Conservation (phyloP, 2,113 vertebrate genomes). For the Protobothrops flavoviridis region DNA sequence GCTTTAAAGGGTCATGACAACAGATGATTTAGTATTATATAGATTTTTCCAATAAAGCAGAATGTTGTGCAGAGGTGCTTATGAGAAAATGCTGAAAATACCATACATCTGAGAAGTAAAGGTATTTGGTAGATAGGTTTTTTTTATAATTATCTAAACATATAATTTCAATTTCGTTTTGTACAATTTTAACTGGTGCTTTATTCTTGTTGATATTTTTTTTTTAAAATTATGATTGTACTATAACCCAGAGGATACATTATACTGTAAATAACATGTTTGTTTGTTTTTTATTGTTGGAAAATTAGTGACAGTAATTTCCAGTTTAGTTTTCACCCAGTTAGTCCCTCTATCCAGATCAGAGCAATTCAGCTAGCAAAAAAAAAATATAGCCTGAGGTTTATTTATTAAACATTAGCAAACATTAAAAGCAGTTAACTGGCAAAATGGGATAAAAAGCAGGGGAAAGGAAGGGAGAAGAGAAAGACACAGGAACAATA, state of each 20-base stretch:
- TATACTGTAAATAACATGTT: neutral
- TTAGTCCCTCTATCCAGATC: neutral
- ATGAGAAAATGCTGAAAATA: neutral
- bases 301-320: neutral
- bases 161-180: neutral
- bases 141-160: neutral
- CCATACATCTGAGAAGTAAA: neutral
- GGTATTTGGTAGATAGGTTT: neutral
- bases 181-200: neutral
- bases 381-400: neutral
- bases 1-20: neutral
- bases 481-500: neutral
- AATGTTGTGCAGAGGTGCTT: neutral
- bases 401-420: neutral
- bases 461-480: neutral
- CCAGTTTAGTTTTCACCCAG: neutral
- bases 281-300: neutral
- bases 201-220: neutral
- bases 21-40: neutral
- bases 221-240: neutral
- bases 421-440: neutral
- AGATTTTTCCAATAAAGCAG: neutral
- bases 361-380: neutral
- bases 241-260: neutral
- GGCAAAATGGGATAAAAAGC: neutral